These are phyloP conservation scores for Platysteira castanea DNA, from an alignment of 2,113 vertebrate species.

Conservation along the genomic window DNA sequence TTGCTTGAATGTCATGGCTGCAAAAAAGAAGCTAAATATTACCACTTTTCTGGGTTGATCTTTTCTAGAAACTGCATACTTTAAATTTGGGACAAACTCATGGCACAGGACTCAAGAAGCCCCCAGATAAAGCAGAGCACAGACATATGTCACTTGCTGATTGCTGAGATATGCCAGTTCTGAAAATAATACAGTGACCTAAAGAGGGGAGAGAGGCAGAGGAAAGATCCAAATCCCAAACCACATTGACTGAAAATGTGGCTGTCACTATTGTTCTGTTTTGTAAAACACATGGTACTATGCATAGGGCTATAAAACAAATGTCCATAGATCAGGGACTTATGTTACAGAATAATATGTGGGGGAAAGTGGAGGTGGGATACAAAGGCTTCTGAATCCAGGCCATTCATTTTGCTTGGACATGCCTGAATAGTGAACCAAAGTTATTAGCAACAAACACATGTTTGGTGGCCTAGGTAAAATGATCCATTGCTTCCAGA, in stretches of 20 bases:
- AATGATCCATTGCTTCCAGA: conserved; percentile 26
- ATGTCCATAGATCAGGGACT: background rate
- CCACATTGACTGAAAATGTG: background rate
- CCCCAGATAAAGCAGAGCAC: background rate
- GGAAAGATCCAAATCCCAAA: background rate
- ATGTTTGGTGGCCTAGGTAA: conserved; percentile 28
- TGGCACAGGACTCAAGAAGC: background rate
- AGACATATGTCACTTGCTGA: background rate
- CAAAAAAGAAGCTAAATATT: background rate
- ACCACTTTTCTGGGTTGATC: background rate
- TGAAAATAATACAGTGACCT: background rate
- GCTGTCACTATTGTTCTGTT: background rate
- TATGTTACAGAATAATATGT: background rate
- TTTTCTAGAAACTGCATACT: background rate
- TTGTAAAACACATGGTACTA: conserved; percentile 30
- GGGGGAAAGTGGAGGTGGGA: background rate
- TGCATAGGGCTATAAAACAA: conserved; percentile 3
- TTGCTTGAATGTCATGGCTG: background rate
- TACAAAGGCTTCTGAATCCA: conserved; percentile 12
- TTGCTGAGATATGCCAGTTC: background rate
- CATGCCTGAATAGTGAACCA: background rate
- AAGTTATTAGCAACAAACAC: conserved; percentile 27
- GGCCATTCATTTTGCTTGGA: background rate
- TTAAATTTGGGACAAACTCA: background rate
- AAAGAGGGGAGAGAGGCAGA: background rate